These are phyloP conservation scores for Drosophila sucinea DNA, from an alignment of 1,140 invertebrate species.

Conservation along the genomic window DNA sequence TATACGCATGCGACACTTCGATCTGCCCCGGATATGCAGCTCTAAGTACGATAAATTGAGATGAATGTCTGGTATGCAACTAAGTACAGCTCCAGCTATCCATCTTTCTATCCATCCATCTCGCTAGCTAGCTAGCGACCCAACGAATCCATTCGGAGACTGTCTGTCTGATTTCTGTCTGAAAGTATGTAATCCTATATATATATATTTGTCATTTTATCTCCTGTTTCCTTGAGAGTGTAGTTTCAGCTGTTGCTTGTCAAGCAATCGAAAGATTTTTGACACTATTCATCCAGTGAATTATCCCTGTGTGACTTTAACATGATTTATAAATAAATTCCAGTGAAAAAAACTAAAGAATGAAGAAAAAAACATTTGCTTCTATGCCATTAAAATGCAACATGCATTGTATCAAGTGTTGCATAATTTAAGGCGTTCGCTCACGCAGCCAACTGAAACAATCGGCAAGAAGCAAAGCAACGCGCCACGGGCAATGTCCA, in stretches of 20 bases:
- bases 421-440: constrained; percentile 74
- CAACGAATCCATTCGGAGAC: constrained; percentile 6
- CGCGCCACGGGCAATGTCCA: constrained; percentile 52
- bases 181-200: constrained; percentile 9
- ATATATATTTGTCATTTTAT: constrained; percentile 22
- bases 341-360: not conserved
- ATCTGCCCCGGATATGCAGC: constrained; percentile 61
- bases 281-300: constrained; percentile 11
- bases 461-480: constrained; percentile 18
- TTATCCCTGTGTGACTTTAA: constrained; percentile 1
- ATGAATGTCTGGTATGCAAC: constrained; percentile 68
- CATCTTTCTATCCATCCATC: constrained; percentile 35
- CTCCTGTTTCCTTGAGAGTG: constrained; percentile 35
- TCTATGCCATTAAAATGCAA: constrained; percentile 66
- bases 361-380: not conserved
- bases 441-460: constrained; percentile 50
- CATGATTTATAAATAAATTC: not conserved
- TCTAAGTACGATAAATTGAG: constrained; percentile 74
- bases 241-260: constrained; percentile 67
- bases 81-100: constrained; percentile 46
- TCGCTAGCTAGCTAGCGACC: constrained; percentile 3
- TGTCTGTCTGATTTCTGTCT: not conserved
- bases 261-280: constrained; percentile 40
- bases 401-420: constrained; percentile 70
- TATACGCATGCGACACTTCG: constrained; percentile 67